Conservation (phyloP, 2,113 vertebrate species). For the Tachycineta bicolor region DNA sequence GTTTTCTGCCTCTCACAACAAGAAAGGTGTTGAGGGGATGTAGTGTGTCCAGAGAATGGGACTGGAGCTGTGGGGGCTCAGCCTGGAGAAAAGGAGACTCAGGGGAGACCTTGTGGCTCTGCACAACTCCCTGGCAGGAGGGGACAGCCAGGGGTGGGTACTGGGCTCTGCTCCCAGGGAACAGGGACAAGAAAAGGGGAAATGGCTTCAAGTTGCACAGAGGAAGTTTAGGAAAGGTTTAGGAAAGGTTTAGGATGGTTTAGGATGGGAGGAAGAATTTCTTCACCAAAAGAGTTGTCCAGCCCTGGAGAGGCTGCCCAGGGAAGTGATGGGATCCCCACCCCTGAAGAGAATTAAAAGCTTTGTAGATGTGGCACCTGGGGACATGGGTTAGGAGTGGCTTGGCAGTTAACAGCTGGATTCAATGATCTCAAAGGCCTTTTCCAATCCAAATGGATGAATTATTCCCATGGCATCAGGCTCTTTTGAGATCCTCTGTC, state of each 20-base stretch:
- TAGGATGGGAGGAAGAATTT: fast-evolving
- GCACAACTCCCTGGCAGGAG: not conserved
- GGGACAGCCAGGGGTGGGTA: fast-evolving
- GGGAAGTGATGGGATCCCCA: not conserved
- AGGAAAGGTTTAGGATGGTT: not conserved
- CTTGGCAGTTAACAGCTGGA: not conserved
- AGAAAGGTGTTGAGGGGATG: not conserved
- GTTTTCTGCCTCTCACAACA: not conserved
- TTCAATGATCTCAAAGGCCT: not conserved
- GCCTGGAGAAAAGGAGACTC: not conserved
- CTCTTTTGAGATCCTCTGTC: not conserved
- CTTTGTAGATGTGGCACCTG: not conserved
- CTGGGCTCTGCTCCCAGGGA: not conserved
- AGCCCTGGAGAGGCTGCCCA: not conserved
- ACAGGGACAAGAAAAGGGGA: not conserved
- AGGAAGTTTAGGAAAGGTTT: not conserved
- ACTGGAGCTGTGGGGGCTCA: not conserved
- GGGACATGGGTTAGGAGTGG: not conserved
- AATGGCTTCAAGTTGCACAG: not conserved
- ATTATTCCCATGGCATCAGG: not conserved
- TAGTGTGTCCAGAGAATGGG: not conserved
- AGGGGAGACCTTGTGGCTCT: fast-evolving
- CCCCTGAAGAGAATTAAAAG: not conserved
- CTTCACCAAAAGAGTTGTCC: not conserved
- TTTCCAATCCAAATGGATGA: not conserved